Percentiles rank a stretch among this genome's conserved stretches.
phyloP scores from a whole-genome alignment of 2,113 vertebrate genomes.

The Campylorhamphus procurvoides region DNA sequence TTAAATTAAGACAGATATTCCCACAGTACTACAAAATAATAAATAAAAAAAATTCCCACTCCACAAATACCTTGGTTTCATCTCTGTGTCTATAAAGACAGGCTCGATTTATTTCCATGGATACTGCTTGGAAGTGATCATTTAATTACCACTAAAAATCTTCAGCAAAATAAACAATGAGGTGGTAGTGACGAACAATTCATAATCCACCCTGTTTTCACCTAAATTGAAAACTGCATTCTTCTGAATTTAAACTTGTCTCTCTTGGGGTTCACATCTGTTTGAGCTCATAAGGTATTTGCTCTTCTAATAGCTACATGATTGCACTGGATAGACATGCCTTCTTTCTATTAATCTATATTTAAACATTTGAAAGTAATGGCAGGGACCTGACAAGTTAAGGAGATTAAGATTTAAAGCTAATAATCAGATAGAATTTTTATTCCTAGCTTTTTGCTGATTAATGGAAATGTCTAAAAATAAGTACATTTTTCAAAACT shows the following conservation, averaged over 20 bases:
- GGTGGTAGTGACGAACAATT: background rate
- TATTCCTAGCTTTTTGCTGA: background rate
- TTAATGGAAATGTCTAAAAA: background rate
- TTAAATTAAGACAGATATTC: conserved; percentile 18
- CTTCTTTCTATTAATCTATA: background rate
- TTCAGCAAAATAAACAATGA: conserved; percentile 11
- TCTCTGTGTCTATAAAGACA: background rate
- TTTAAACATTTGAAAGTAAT: conserved; percentile 13
- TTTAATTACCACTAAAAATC: conserved; percentile 37
- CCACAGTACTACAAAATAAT: background rate
- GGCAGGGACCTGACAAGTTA: background rate
- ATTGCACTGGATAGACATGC: background rate
- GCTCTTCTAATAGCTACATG: background rate
- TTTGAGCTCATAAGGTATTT: background rate
- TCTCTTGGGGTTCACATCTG: background rate
- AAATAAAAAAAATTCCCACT: background rate
- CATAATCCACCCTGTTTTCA: background rate
- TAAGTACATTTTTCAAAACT: background rate
- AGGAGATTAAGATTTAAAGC: conserved; percentile 2
- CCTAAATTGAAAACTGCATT: background rate
- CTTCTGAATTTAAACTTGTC: background rate
- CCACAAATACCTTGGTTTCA: background rate
- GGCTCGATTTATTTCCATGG: conserved; percentile 20
- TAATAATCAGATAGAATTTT: background rate
- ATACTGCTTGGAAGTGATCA: conserved; percentile 3